These are phyloP conservation scores for Griposia aprilina DNA, from an alignment of 2,888 invertebrate species.

Conservation along the genomic window DNA sequence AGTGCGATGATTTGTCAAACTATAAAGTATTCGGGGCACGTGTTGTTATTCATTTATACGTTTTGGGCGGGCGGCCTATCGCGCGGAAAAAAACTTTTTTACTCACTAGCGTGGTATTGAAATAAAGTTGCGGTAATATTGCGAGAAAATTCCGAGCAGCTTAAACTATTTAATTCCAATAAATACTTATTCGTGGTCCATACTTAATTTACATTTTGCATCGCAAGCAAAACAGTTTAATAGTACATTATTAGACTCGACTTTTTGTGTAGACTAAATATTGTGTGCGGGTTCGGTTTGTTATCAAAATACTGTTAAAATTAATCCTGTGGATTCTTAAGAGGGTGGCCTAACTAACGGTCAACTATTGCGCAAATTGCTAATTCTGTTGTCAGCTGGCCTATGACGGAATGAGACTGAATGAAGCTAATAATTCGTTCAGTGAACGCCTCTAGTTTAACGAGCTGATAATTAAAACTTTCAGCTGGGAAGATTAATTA, in stretches of 20 bases:
- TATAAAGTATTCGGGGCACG: slow-evolving; percentile 43
- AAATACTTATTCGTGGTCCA: background rate
- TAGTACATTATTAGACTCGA: background rate
- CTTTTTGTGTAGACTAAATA: background rate
- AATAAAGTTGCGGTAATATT: slow-evolving; percentile 4
- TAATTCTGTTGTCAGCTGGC: slow-evolving; percentile 26
- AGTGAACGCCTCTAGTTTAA: slow-evolving; percentile 39
- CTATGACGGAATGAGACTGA: slow-evolving; percentile 20
- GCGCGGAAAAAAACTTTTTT: slow-evolving; percentile 10
- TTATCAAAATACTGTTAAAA: slow-evolving; percentile 24
- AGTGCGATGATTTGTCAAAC: slow-evolving; percentile 63
- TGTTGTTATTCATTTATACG: slow-evolving; percentile 49
- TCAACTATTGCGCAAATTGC: slow-evolving; percentile 46
- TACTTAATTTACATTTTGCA: slow-evolving; percentile 1
- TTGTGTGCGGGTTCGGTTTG: slow-evolving; percentile 19
- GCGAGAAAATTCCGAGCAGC: background rate
- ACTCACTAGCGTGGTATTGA: slow-evolving; percentile 2
- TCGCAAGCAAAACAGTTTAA: background rate
- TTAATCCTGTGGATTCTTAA: slow-evolving; percentile 33
- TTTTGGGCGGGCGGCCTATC: slow-evolving; percentile 1
- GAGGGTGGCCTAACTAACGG: slow-evolving; percentile 25
- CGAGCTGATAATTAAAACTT: slow-evolving; percentile 59
- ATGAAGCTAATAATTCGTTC: slow-evolving; percentile 41
- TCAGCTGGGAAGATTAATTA: slow-evolving; percentile 43
- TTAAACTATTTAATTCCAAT: background rate